Conservation (phyloP, 2,797 vertebrate genomes). For the Sebastes minor region DNA sequence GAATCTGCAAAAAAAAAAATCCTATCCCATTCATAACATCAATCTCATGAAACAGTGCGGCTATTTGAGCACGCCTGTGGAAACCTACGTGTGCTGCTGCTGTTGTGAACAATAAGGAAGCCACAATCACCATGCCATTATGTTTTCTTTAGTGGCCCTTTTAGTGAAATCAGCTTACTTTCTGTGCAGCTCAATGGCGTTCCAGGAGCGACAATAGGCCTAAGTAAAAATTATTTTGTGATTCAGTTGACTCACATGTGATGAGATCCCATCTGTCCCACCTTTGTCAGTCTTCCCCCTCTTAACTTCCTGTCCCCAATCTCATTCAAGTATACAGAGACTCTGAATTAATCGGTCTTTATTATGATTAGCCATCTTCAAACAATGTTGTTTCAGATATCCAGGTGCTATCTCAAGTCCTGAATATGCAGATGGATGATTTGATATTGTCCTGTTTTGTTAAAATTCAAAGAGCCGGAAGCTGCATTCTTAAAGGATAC, state of each 20-base stretch:
- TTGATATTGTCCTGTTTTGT: slow-evolving; percentile 26
- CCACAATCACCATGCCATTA: slow-evolving; percentile 61
- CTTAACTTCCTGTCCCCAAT: slow-evolving; percentile 18
- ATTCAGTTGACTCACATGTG: slow-evolving; percentile 47
- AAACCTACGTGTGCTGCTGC: neutral
- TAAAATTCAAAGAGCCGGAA: neutral
- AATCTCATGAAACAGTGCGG: neutral
- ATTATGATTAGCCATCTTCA: slow-evolving; percentile 3
- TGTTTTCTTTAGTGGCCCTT: slow-evolving; percentile 39
- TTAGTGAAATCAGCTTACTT: slow-evolving; percentile 67
- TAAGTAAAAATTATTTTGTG: slow-evolving; percentile 56
- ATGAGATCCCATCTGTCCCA: slow-evolving; percentile 62
- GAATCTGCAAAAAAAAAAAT: slow-evolving; percentile 4
- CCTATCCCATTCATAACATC: neutral
- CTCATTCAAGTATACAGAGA: slow-evolving; percentile 34
- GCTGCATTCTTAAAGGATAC: neutral
- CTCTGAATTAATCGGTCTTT: slow-evolving; percentile 24
- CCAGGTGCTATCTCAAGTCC: neutral
- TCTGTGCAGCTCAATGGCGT: slow-evolving; percentile 53
- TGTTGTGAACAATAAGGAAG: slow-evolving; percentile 38
- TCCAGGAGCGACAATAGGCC: slow-evolving; percentile 53
- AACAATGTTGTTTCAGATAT: neutral
- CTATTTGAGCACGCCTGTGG: neutral
- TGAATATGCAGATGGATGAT: slow-evolving; percentile 31
- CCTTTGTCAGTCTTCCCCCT: slow-evolving; percentile 36